Base-by-base conservation (phyloP, 2,888 invertebrate genomes). In the Oscheius sp. region DNA sequence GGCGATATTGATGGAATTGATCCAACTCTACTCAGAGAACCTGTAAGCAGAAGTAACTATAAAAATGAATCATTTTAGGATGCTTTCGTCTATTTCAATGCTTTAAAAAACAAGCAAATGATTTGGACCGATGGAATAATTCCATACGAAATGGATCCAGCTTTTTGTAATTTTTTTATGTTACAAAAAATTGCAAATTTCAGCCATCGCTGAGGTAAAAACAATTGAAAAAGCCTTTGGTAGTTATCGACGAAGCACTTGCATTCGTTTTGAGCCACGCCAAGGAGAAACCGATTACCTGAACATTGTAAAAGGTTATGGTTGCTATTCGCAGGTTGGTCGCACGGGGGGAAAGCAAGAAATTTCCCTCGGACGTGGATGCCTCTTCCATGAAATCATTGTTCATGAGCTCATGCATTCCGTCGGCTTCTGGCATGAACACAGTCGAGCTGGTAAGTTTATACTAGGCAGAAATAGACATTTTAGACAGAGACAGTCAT, bases 401-500 rank as follows among this genome's bases (percentile, higher is more conserved):
- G 81, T 85, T 0, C 85, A 85, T 67, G 84, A 84, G 67, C 57
- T 84, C 32, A 83, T 85, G 83, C 82, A 84, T 63, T 80, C 81
- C 0, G 80, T 85, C 9, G 85, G 83, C 1, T 84, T 83, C 54
- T 85, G 85, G 85, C 85, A 85, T 59, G 85, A 85, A 57, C 85
- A 85, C 59, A 81, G 81, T 44, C 71, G 85, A 67, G 81, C 82
- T 9, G 85, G 81, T 82, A 6, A 9, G 67, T 26, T 30, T 22
- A 32, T 32, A 54, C 8, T 32, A 17, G 1, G 24, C 12, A 59
- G 26, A 22, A 12, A 36, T 17, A 24, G 8, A 44, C 8, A 22
- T 65, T 76, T 28, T 63, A 78, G 87, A 88, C 78, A 81, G 88
- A 9, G 88, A 88, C 67, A 82, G 83, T 26, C 86, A 86, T 70